Evolutionary conservation across 2,888 invertebrate genomes (phyloP), one percentile per base, ranked within the genome.

Genomic region (Hyles lineata): DNA sequence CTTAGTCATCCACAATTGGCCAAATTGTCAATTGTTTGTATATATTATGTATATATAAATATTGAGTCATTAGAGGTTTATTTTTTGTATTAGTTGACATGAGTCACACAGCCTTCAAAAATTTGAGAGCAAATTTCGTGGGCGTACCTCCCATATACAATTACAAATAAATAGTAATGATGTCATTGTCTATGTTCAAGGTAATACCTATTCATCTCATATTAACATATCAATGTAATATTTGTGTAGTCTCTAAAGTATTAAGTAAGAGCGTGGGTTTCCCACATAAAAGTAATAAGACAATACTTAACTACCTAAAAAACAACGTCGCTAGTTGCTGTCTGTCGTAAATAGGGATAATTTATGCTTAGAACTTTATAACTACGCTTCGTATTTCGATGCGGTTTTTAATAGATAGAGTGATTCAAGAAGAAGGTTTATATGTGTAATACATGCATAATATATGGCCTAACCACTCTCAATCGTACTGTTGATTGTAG

Each of bases 101-200:
- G 62, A 63, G 11, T 63, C 63, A 43, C 43, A 43, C 19, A 15
- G 21, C 9, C 43, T 63, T 6, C 21, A 15, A 43, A 2, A 29
- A 5, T 32, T 62, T 32, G 7, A 63, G 15, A 43, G 17, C 43
- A 21, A 63, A n/a, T n/a, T n/a, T 55, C 43, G 63, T 63, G 9
- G 63, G 63, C 43, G 63, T 63, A 9, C 5, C 35, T 43, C 43
- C 63, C 63, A 35, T 19, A 29, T 63, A 35, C 32, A 21, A 35
- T 63, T 43, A 63, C 63, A 63, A 63, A 11, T 21, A 63, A 35
- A 63, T 61, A 29, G 8, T n/a, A 19, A 62, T 43, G 63, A 43
- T 63, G 63, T 63, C 43, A 63, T 21, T 63, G 35, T 35, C 43
- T 21, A n/a, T n/a, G 4, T 9, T 21, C 63, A 63, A 63, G 63